A percentile compares a stretch with the other conserved stretches of the same genome.
Conservation (phyloP, 2,113 vertebrate genomes). For the Hippocampus comes region DNA sequence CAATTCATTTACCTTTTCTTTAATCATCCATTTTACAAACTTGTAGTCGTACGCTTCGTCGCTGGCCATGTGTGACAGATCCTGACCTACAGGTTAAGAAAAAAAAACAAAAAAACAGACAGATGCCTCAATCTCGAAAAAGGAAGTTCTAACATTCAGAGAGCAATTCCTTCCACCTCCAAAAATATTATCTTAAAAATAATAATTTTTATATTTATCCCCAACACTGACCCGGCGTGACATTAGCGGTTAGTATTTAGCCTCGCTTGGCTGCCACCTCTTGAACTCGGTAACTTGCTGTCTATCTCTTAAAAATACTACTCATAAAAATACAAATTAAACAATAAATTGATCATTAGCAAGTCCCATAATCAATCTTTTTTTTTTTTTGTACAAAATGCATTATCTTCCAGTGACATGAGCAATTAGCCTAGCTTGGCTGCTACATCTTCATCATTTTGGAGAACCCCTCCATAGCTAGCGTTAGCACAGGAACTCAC, state of each 20-base stretch:
- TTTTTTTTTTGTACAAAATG: too few relatives aligned
- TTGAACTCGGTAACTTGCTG: neutral
- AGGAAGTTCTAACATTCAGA: too few relatives aligned
- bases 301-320: too few relatives aligned
- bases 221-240: neutral
- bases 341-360: too few relatives aligned
- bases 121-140: too few relatives aligned
- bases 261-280: neutral
- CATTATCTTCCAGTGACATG: too few relatives aligned
- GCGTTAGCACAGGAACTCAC: conserved; percentile 62
- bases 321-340: too few relatives aligned
- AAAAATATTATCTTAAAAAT: neutral
- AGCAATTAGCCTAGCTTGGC: too few relatives aligned
- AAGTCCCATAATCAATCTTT: too few relatives aligned
- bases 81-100: conserved; percentile 72
- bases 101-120: neutral
- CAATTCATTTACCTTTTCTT: conserved; percentile 80
- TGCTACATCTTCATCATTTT: too few relatives aligned
- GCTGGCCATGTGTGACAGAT: conserved; percentile 76
- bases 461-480: neutral
- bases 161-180: neutral
- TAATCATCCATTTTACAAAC: conserved; percentile 96
- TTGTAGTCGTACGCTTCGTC: conserved; percentile 89
- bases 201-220: neutral
- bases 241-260: neutral